Evolutionary conservation across 2,888 invertebrate genomes (phyloP), one percentile per base, ranked within the genome.

Genomic region (Ferdinandea cuprea): DNA sequence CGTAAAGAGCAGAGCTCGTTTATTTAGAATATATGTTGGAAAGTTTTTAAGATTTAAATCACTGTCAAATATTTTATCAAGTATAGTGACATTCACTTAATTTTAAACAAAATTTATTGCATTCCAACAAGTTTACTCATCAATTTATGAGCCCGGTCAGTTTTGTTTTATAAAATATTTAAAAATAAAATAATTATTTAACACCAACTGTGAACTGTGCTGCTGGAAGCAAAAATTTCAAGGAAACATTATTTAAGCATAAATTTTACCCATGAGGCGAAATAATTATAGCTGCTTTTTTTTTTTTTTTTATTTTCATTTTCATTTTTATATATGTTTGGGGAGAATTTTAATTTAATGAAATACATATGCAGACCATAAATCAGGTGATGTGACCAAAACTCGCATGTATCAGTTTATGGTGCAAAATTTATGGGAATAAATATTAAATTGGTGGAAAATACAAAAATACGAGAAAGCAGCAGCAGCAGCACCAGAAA

Each of bases 261-360:
- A 40, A 59, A 71, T 50, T 25, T 19, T n/a, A 52, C 32, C 37
- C 40, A n/a, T 9, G 50, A 40, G 59, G 59, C 25, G 15, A 21
- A 42, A 50, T 59, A 42, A 72, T 63, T 63, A 44, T 35, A 19
- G 44, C 42, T 35, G 17, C 28, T 54, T 72, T 54, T 59, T 25
- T 25, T 59, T 50, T 13, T 6, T 15, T 56, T 3, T 32, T 42
- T 44, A 44, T 69, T 69, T 48, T 11, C 7, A 25, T 8, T 15
- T 15, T 59, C n/a, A 5, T 56, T 8, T 52, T 40, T 48, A 66
- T 44, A 35, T 15, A 35, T 15, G n/a, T n/a, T n/a, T n/a, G n/a
- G n/a, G n/a, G n/a, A n/a, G n/a, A n/a, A n/a, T 46, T 63, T 54
- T 54, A 63, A 71, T 48, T 73, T 46, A 63, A 63, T 73, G 63